Conservation (phyloP, 1,140 invertebrate genomes). For the Heterodera carotae region DNA sequence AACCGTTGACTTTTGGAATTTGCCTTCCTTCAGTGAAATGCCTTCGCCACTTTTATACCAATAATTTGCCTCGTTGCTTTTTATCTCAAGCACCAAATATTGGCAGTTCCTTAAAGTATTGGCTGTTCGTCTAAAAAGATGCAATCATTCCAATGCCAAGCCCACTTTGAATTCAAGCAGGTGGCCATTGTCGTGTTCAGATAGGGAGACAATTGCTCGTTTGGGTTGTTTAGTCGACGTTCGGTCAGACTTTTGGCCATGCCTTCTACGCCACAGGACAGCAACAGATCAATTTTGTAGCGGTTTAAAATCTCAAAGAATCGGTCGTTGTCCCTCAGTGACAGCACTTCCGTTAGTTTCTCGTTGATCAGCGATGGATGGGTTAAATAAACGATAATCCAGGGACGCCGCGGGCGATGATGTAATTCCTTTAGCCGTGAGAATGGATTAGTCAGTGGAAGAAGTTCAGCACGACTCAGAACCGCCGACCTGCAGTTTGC, state of each 20-base stretch:
- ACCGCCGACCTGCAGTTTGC: slow-evolving; percentile 23
- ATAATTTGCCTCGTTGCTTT: neutral
- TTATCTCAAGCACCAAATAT: slow-evolving; percentile 9
- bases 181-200: slow-evolving; percentile 26
- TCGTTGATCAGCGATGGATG: slow-evolving; percentile 31
- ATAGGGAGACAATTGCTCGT: slow-evolving; percentile 23
- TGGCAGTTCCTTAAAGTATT: neutral
- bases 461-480: neutral
- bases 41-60: slow-evolving; percentile 1
- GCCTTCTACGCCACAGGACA: slow-evolving; percentile 28
- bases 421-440: slow-evolving; percentile 22
- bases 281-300: slow-evolving; percentile 28
- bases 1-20: slow-evolving; percentile 5
- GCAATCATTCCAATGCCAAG: too few species aligned
- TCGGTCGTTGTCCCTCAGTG: slow-evolving; percentile 22
- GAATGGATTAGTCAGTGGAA: neutral
- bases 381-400: slow-evolving; percentile 27
- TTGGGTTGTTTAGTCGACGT: slow-evolving; percentile 15
- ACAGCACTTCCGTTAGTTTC: slow-evolving; percentile 14
- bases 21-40: neutral
- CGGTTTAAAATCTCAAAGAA: slow-evolving; percentile 33
- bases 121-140: too few species aligned
- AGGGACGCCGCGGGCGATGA: slow-evolving; percentile 17
- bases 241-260: slow-evolving; percentile 23
- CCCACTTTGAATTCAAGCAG: slow-evolving; percentile 6